phyloP scores from a whole-genome alignment of 2,888 invertebrate species.

The Xestia rhomboidea region DNA sequence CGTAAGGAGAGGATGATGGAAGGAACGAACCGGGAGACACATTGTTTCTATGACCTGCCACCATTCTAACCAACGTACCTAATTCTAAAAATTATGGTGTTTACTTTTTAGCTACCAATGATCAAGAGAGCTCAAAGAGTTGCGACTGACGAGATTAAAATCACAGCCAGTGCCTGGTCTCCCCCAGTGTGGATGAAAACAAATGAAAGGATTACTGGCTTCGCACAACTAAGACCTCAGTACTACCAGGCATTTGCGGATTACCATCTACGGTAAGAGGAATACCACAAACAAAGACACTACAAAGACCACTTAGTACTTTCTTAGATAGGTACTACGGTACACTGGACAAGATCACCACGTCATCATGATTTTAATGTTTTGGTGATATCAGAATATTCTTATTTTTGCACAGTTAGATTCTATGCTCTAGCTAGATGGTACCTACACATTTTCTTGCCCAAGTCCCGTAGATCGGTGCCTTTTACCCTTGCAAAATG shows the following conservation, averaged over 20 bases:
- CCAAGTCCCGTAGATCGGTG: background rate
- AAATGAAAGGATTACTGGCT: conserved; percentile 90
- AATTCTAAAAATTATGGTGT: background rate
- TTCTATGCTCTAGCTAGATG: background rate
- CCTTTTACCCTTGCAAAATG: background rate
- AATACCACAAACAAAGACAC: too few species aligned
- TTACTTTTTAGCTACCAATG: conserved; percentile 86
- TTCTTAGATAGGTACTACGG: background rate
- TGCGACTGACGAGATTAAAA: conserved; percentile 85
- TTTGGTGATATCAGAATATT: background rate
- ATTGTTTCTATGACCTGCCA: background rate
- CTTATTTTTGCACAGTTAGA: too few species aligned
- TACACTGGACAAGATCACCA: background rate
- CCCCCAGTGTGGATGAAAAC: conserved; percentile 94
- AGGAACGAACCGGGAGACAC: background rate
- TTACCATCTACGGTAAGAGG: conserved; percentile 93
- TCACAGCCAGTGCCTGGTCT: conserved; percentile 92
- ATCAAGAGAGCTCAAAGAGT: conserved; percentile 85
- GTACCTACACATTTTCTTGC: background rate
- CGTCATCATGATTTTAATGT: background rate
- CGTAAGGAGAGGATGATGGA: background rate
- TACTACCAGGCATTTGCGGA: conserved; percentile 95
- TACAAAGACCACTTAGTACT: background rate
- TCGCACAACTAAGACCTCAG: conserved; percentile 86
- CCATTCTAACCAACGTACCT: background rate